Evolutionary conservation across 2,113 vertebrate species (phyloP).

Genomic region (Arenaria interpres): DNA sequence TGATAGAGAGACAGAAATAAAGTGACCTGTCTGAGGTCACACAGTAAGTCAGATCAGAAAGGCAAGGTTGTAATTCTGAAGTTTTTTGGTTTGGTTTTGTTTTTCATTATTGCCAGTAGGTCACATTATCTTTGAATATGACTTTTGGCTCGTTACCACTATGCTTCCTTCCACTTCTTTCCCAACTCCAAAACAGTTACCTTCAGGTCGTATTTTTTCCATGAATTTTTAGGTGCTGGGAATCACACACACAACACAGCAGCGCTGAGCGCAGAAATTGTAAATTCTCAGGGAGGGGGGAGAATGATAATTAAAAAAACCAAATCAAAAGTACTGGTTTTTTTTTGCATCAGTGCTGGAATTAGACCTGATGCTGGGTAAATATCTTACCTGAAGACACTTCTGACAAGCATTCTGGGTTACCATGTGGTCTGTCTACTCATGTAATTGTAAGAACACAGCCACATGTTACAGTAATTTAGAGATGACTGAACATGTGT

Average conservation of each 20-base stretch:
- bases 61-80: not conserved
- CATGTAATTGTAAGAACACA: not conserved
- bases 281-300: not conserved
- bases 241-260: not conserved
- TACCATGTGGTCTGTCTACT: not conserved
- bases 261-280: not conserved
- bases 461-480: not conserved
- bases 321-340: not conserved
- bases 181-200: not conserved
- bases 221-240: not conserved
- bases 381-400: not conserved
- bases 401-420: not conserved
- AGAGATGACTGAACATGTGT: not conserved
- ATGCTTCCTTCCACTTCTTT: not conserved
- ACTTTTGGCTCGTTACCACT: not conserved
- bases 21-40: not conserved
- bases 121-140: not conserved
- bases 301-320: not conserved
- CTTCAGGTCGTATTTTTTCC: not conserved
- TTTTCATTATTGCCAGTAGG: not conserved
- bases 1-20: not conserved
- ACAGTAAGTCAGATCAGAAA: not conserved
- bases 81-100: not conserved
- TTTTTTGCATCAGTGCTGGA: not conserved
- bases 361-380: not conserved